Conservation (phyloP, 2,888 invertebrate genomes). For the Coecobrya sp. region DNA sequence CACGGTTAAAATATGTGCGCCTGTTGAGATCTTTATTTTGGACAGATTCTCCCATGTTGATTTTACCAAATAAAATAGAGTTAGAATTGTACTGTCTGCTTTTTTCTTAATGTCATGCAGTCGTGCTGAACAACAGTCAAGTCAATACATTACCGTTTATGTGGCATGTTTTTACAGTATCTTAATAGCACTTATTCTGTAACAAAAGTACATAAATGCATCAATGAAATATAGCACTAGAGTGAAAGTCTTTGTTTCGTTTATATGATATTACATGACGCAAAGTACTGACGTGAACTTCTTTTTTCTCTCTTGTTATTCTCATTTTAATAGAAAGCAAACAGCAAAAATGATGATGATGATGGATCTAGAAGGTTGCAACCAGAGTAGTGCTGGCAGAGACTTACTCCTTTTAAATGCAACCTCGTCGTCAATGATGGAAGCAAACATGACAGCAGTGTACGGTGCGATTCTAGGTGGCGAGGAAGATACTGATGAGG, state of each 20-base stretch:
- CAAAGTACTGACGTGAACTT: background rate
- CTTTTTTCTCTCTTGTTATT: background rate
- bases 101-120: no score
- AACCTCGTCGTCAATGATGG: conserved; percentile 36
- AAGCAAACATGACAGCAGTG: conserved; percentile 17
- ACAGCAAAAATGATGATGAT: conserved; percentile 30
- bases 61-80: no score
- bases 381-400: conserved; percentile 13
- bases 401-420: conserved; percentile 40
- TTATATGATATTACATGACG: background rate
- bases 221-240: background rate
- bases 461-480: background rate
- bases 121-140: no score
- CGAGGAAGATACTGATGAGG: background rate
- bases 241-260: background rate
- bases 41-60: no score
- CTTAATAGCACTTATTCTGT: no score
- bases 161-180: no score
- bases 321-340: conserved; percentile 8
- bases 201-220: background rate
- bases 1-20: no score
- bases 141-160: no score
- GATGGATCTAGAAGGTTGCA: conserved; percentile 47
- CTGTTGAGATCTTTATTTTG: no score
- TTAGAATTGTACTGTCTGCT: no score